Conservation (phyloP, 37 sponge, comb jelly and placozoan species). For the Aplysina aerophoba region DNA sequence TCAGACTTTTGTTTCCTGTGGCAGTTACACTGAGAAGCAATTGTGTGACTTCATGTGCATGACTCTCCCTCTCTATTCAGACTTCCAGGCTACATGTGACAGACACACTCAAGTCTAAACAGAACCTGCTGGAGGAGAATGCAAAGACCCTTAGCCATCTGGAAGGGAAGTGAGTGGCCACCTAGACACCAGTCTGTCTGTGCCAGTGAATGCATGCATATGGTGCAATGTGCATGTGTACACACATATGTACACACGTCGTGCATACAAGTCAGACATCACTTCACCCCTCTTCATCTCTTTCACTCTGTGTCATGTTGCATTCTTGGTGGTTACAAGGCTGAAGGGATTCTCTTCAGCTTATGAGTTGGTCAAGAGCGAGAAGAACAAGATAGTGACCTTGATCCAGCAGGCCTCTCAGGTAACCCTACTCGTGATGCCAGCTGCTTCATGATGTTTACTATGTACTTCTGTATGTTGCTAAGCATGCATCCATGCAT, state of each 20-base stretch:
- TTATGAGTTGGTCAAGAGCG: slow-evolving; percentile 75
- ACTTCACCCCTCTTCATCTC: not conserved
- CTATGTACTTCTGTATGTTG: not conserved
- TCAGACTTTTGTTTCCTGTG: too few relatives aligned
- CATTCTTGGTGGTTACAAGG: too few relatives aligned
- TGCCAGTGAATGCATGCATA: not conserved
- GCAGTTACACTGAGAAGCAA: not conserved
- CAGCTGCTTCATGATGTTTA: not conserved
- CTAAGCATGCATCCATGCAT: too few relatives aligned
- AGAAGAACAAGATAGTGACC: slow-evolving; percentile 67
- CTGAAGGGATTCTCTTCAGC: slow-evolving; percentile 58
- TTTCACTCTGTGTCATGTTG: not conserved
- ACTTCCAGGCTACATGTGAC: slow-evolving; percentile 10
- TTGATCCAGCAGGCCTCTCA: slow-evolving; percentile 56
- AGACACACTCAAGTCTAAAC: slow-evolving; percentile 47
- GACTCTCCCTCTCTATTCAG: not conserved
- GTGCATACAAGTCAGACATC: not conserved
- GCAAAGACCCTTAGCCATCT: slow-evolving; percentile 56
- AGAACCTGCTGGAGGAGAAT: slow-evolving; percentile 51
- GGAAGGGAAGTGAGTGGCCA: slow-evolving; percentile 29
- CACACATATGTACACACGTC: not conserved
- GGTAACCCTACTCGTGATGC: too few relatives aligned
- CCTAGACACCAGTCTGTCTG: not conserved
- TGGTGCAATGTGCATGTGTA: not conserved
- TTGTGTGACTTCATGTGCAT: not conserved